Evolutionary conservation across 2,113 vertebrate species (phyloP).

Genomic region (Coturnix japonica): DNA sequence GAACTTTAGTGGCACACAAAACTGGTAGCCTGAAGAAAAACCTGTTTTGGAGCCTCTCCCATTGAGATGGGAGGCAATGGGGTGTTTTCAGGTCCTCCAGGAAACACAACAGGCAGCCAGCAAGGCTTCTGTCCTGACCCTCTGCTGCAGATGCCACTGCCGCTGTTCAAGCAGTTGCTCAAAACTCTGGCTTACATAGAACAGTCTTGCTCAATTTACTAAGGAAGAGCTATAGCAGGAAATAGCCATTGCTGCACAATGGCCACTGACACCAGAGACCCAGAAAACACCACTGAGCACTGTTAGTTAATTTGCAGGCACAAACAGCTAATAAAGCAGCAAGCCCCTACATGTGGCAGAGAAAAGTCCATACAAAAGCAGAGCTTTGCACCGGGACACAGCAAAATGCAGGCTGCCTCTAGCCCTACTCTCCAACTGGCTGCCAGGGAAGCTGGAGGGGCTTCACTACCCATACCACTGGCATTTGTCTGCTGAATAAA

Average conservation of each 20-base stretch:
- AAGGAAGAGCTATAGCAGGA: background rate
- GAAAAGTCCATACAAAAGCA: accelerated
- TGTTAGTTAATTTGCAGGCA: background rate
- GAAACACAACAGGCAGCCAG: background rate
- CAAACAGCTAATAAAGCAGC: background rate
- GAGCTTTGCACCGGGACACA: background rate
- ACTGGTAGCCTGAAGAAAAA: too few relatives aligned
- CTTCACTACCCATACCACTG: background rate
- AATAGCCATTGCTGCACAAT: accelerated
- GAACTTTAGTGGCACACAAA: accelerated
- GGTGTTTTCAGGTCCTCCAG: too few relatives aligned
- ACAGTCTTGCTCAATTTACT: background rate
- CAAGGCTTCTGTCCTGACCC: background rate
- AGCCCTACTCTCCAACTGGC: background rate
- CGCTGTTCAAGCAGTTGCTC: background rate
- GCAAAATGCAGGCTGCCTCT: background rate
- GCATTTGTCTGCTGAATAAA: background rate
- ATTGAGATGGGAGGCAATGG: accelerated
- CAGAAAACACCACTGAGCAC: too few relatives aligned
- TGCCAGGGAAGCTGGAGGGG: background rate
- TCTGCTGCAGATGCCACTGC: background rate
- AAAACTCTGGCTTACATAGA: background rate
- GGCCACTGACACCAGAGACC: background rate
- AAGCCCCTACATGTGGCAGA: background rate
- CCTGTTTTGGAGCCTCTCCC: accelerated